A percentile compares a stretch with the other conserved stretches of the same genome.
phyloP scores from a whole-genome alignment of 2,113 vertebrate species.

The Naja naja region DNA sequence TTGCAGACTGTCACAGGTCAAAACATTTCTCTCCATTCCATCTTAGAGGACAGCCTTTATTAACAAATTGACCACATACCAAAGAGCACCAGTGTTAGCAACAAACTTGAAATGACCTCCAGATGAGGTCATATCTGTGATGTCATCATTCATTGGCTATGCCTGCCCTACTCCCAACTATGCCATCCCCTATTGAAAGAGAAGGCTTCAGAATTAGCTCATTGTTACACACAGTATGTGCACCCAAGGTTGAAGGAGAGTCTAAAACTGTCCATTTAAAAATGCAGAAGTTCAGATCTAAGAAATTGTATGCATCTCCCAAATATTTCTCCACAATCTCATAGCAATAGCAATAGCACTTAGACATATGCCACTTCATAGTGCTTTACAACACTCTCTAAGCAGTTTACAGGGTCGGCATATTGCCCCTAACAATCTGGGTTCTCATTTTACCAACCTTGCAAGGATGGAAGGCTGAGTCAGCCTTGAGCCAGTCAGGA shows the following conservation, averaged over 20 bases:
- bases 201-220: neutral
- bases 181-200: neutral
- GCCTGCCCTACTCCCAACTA: neutral
- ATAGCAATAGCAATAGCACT: neutral
- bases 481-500: neutral
- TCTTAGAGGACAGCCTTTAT: neutral
- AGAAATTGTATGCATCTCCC: neutral
- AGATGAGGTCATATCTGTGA: neutral
- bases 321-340: neutral
- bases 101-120: neutral
- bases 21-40: neutral
- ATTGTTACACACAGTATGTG: neutral
- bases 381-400: neutral
- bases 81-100: neutral
- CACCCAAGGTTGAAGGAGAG: neutral
- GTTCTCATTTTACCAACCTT: neutral
- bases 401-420: neutral
- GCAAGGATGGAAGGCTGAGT: neutral
- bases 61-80: neutral
- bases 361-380: neutral
- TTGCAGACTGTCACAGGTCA: neutral
- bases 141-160: neutral
- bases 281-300: neutral
- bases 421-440: neutral
- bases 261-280: neutral